Evolutionary conservation across 2,113 vertebrate species (phyloP), one percentile per base, ranked within the genome.

Genomic region (Labrus mixtus): DNA sequence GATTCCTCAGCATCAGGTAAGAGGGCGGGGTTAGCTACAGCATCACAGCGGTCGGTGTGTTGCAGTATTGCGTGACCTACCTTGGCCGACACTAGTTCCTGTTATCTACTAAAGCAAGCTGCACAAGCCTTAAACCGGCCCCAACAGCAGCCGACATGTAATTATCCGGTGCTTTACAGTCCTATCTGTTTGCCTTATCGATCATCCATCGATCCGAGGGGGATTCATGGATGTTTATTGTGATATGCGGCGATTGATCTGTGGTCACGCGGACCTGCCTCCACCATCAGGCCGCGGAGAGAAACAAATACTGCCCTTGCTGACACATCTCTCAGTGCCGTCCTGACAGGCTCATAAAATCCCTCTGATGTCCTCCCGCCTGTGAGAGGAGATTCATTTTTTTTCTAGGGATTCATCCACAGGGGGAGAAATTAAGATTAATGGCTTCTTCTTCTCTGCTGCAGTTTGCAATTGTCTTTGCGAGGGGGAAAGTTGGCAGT

Each of bases 341-440:
- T 46, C 10, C 37, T 68, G 84, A 82, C 84, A 85, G 74, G 57
- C 64, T 75, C 74, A 55, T 87, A 75, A 87, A 84, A 76, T 15
- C 77, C 58, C 36, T 15, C 80, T 73, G 72, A 76, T 74, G 79
- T 77, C 78, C 65, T 69, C 70, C 78, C 60, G 70, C 69, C 76
- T 6, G 19, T 8, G 57, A 84, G 73, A 76, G 72, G 58, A 61
- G 56, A 41, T 68, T 73, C 61, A 48, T 80, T 67, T 81, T 80
- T 67, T 81, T 81, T 81, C 46, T 20, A 53, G n/a, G 41, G 50
- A 78, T 73, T 86, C 75, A 78, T 80, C 67, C 62, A 54, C 17
- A 48, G 37, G 43, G 43, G 29, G 2, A 9, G 22, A 71, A 79
- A 79, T 71, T 57, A 66, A 79, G 87, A 91, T 86, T 73, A 82